Percentiles rank a stretch among this genome's conserved stretches.
phyloP scores from a whole-genome alignment of 2,797 vertebrate genomes.

The Chromobotia macracanthus region DNA sequence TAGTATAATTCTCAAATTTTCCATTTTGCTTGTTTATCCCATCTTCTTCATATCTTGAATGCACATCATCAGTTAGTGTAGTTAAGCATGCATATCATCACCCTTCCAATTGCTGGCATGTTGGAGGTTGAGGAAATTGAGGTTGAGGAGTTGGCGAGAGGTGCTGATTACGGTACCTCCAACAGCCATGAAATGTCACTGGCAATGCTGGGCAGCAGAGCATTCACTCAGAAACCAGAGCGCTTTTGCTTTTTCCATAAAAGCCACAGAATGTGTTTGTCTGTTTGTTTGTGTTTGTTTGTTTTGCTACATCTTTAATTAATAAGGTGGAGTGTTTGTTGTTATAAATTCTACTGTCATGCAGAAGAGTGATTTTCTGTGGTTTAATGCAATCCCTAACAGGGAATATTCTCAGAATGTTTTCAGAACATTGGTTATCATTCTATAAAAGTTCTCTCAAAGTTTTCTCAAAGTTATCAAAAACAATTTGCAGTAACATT shows the following conservation, averaged over 20 bases:
- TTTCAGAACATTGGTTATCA: too few relatives aligned
- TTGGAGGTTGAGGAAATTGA: background rate
- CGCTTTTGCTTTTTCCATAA: constrained; percentile 7
- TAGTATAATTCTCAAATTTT: constrained; percentile 15
- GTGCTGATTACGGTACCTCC: constrained; percentile 21
- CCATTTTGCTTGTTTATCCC: background rate
- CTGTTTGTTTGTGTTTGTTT: too few relatives aligned
- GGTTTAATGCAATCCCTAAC: background rate
- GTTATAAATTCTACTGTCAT: background rate
- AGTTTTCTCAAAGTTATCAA: too few relatives aligned
- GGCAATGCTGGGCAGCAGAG: constrained; percentile 26
- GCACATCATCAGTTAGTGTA: constrained; percentile 8
- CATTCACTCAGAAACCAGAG: constrained; percentile 32
- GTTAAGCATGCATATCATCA: constrained; percentile 1
- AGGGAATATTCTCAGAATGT: too few relatives aligned
- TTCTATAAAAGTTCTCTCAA: too few relatives aligned
- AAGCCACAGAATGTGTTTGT: background rate
- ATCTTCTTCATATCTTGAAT: constrained; percentile 4
- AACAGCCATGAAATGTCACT: constrained; percentile 45
- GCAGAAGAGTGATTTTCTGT: background rate
- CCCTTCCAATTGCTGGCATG: constrained; percentile 4
- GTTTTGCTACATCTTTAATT: background rate
- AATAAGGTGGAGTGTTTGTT: background rate
- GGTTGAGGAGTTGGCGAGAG: constrained; percentile 11
- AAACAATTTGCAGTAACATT: too few relatives aligned